phyloP scores from a whole-genome alignment of 2,113 vertebrate species.

The Pterocles burchelli region DNA sequence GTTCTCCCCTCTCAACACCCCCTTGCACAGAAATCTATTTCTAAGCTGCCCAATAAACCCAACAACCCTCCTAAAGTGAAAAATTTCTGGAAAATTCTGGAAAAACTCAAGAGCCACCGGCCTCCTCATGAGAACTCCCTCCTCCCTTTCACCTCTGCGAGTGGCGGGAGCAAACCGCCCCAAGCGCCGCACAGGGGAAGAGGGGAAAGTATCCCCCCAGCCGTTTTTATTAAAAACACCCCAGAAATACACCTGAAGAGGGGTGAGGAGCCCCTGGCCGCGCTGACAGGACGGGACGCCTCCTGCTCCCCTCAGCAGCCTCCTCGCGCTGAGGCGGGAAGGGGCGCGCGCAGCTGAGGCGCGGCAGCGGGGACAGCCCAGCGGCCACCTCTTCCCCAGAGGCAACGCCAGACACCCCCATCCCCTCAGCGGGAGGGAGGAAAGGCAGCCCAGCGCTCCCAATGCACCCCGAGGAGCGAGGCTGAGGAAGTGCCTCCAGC shows the following conservation, averaged over 20 bases:
- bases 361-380: not conserved
- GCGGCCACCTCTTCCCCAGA: not conserved
- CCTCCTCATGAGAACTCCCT: rapidly evolving
- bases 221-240: not conserved
- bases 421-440: not conserved
- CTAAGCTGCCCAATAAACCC: not conserved
- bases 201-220: rapidly evolving
- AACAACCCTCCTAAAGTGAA: not conserved
- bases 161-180: rapidly evolving
- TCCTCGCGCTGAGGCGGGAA: not conserved
- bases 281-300: no score
- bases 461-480: not conserved
- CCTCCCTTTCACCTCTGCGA: not conserved
- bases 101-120: not conserved
- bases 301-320: not conserved
- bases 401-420: rapidly evolving
- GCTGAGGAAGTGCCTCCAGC: not conserved
- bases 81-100: not conserved
- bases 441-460: not conserved
- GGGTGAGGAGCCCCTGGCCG: rapidly evolving
- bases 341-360: not conserved
- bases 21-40: rapidly evolving
- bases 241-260: not conserved
- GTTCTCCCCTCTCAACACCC: not conserved
- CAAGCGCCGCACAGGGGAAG: rapidly evolving